These are phyloP conservation scores for Acanthurus lineatus DNA, from an alignment of 2,797 vertebrate genomes.

Conservation along the genomic window DNA sequence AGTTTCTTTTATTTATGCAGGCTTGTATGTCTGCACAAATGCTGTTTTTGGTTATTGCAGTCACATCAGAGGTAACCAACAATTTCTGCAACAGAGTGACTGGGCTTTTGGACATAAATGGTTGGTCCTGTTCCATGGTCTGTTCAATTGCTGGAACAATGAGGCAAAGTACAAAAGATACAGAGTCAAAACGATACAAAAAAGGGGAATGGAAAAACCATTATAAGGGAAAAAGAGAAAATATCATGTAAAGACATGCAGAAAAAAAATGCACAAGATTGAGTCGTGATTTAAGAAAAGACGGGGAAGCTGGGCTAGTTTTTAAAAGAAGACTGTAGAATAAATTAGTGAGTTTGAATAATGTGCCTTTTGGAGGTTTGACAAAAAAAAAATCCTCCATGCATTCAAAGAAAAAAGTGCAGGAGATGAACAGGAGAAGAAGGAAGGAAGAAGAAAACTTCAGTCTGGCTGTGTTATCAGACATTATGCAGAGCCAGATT, in stretches of 20 bases:
- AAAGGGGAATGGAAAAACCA: background rate
- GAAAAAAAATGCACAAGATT: background rate
- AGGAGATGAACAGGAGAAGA: conserved; percentile 26
- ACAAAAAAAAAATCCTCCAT: conserved; percentile 5
- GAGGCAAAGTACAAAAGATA: background rate
- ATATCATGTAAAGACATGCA: background rate
- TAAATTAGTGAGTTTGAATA: conserved; percentile 27
- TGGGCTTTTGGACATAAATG: background rate
- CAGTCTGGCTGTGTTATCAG: conserved; percentile 42
- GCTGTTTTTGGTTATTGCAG: background rate
- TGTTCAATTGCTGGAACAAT: background rate
- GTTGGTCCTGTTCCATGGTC: background rate
- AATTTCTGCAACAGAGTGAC: background rate
- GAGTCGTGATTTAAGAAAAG: background rate
- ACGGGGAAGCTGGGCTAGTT: background rate
- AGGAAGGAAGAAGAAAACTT: conserved; percentile 4
- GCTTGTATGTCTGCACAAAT: background rate
- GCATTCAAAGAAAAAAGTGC: conserved; percentile 14
- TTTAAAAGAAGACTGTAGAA: conserved; percentile 9
- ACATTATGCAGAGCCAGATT: conserved; percentile 51
- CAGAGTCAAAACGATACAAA: background rate
- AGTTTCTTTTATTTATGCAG: background rate
- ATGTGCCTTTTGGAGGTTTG: conserved; percentile 12
- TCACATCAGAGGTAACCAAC: background rate
- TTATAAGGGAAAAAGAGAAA: background rate